Conservation (phyloP, 2,797 vertebrate genomes). For the Danio tinwini region DNA sequence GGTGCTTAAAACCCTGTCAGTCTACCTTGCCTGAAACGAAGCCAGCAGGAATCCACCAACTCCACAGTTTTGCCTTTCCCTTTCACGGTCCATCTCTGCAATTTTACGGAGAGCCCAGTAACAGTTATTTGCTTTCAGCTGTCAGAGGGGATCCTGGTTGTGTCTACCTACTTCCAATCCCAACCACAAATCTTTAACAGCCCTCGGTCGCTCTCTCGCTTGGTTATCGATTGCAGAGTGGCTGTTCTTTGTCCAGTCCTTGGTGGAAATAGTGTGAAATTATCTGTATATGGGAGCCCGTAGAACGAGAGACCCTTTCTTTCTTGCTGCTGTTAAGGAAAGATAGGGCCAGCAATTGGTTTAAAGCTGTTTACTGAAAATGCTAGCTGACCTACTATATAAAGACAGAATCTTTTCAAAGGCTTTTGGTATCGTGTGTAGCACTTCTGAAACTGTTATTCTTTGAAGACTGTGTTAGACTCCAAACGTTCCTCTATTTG, state of each 20-base stretch:
- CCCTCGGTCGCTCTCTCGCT: constrained; percentile 65
- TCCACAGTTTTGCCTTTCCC: constrained; percentile 49
- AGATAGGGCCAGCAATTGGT: constrained; percentile 49
- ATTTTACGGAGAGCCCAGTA: constrained; percentile 64
- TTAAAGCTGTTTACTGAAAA: constrained; percentile 35
- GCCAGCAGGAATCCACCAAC: constrained; percentile 59
- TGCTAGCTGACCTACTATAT: constrained; percentile 7
- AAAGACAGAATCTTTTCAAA: constrained; percentile 10
- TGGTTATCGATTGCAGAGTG: constrained; percentile 71
- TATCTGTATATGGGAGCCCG: constrained; percentile 68
- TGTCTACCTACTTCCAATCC: constrained; percentile 71
- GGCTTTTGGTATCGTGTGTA: background rate
- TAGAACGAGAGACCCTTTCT: constrained; percentile 59
- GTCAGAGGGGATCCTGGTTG: constrained; percentile 67
- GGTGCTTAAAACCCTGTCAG: constrained; percentile 36
- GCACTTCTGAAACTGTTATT: background rate
- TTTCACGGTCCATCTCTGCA: constrained; percentile 44
- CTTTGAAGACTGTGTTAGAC: background rate
- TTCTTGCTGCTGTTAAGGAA: constrained; percentile 44
- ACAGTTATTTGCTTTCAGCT: constrained; percentile 78
- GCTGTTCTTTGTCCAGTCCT: constrained; percentile 68
- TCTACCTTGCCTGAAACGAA: constrained; percentile 56
- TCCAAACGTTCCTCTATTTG: background rate
- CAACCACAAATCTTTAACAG: constrained; percentile 59
- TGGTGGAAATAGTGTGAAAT: constrained; percentile 59